These are phyloP conservation scores for Metalampra italica DNA, from an alignment of 2,888 invertebrate species.

Conservation along the genomic window DNA sequence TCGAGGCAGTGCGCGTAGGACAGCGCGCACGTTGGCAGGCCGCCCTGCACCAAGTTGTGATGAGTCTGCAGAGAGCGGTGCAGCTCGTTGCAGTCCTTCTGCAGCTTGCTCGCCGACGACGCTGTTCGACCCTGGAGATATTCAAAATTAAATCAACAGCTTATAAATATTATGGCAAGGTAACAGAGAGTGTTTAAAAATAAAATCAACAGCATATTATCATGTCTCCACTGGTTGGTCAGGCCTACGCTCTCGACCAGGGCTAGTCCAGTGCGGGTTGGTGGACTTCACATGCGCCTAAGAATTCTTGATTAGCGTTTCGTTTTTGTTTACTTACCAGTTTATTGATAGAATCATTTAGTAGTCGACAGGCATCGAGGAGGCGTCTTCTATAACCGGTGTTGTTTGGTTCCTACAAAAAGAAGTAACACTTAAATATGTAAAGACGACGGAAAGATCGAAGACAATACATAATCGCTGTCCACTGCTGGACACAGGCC, in stretches of 20 bases:
- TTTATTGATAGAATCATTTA: constrained; percentile 50
- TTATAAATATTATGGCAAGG: not conserved
- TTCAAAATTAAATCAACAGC: not conserved
- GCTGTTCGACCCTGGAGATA: constrained; percentile 25
- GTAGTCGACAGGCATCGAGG: constrained; percentile 37
- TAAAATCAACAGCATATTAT: not conserved
- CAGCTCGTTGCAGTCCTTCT: constrained; percentile 32
- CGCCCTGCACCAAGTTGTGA: constrained; percentile 19
- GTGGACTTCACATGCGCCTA: too few species aligned
- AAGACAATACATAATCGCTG: too few species aligned
- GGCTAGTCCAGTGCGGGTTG: too few species aligned
- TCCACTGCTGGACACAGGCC: too few species aligned
- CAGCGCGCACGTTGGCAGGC: constrained; percentile 26
- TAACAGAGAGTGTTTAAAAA: not conserved
- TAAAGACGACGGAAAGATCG: too few species aligned
- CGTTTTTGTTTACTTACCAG: constrained; percentile 45
- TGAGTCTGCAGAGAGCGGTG: constrained; percentile 32
- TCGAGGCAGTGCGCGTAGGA: constrained; percentile 38
- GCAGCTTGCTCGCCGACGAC: constrained; percentile 16
- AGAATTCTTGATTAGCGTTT: too few species aligned
- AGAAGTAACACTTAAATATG: not conserved
- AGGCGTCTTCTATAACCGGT: constrained; percentile 33
- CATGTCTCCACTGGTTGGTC: not conserved
- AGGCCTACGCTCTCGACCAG: too few species aligned
- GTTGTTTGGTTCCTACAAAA: constrained; percentile 33